Conservation (phyloP, 2,888 invertebrate genomes). For the Panzeria rudis region DNA sequence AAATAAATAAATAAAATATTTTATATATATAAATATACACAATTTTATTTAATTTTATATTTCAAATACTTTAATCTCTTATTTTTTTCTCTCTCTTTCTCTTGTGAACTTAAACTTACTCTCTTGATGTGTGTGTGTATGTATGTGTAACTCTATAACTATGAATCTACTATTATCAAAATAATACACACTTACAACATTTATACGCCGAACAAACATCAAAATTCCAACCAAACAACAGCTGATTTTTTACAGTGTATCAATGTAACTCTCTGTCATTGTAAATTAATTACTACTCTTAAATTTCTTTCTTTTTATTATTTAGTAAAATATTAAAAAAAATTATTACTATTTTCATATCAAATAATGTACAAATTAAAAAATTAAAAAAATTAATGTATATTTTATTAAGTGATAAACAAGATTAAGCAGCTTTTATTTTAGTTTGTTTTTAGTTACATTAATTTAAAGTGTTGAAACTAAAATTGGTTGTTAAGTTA, state of each 20-base stretch:
- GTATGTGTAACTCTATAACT: slow-evolving; percentile 43
- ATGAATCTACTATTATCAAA: slow-evolving; percentile 32
- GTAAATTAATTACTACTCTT: neutral
- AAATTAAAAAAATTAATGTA: slow-evolving; percentile 26
- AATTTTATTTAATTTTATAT: neutral
- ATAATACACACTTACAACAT: slow-evolving; percentile 54
- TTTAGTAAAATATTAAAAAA: neutral
- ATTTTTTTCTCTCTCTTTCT: slow-evolving; percentile 40
- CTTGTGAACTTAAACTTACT: slow-evolving; percentile 37
- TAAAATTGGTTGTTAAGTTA: slow-evolving; percentile 46
- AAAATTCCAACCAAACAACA: slow-evolving; percentile 52
- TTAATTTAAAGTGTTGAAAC: slow-evolving; percentile 1
- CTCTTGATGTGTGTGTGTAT: slow-evolving; percentile 63
- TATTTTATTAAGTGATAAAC: slow-evolving; percentile 26
- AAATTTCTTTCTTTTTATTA: neutral
- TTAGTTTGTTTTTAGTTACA: slow-evolving; percentile 9
- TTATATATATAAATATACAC: neutral
- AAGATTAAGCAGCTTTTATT: slow-evolving; percentile 39
- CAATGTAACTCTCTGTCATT: neutral
- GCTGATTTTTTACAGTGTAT: slow-evolving; percentile 65
- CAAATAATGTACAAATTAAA: slow-evolving; percentile 47
- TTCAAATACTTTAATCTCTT: neutral
- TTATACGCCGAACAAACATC: slow-evolving; percentile 43
- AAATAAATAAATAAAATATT: neutral
- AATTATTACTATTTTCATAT: slow-evolving; percentile 27